phyloP scores from a whole-genome alignment of 2,888 invertebrate genomes.

The Ellobium chinense region DNA sequence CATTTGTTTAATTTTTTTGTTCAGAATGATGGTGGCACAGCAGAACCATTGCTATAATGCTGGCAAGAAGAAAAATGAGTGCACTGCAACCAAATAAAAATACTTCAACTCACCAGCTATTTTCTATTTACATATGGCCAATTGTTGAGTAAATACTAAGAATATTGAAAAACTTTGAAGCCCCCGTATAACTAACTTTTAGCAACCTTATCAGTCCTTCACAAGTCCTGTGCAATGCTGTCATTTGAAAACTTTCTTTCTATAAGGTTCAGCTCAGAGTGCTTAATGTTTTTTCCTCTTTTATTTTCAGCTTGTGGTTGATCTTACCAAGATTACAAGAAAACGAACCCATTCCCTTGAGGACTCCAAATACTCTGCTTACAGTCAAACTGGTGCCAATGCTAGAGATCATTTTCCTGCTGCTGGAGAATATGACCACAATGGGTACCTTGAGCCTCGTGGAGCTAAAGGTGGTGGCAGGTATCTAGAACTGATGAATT shows the following conservation, averaged over 20 bases:
- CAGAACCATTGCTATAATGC: no score
- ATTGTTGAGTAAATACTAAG: no score
- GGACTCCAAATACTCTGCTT: conserved; percentile 45
- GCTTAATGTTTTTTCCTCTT: not conserved
- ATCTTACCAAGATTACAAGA: conserved; percentile 49
- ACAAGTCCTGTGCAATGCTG: not conserved
- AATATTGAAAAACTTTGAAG: no score
- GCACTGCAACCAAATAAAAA: no score
- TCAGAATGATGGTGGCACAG: no score
- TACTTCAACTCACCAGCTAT: no score
- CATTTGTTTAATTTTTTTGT: no score
- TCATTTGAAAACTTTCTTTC: not conserved
- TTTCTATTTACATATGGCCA: no score
- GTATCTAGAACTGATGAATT: conserved; percentile 53
- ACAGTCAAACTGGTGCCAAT: not conserved
- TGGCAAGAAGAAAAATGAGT: no score
- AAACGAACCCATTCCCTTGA: conserved; percentile 52
- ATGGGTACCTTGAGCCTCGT: conserved; percentile 56
- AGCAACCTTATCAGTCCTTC: no score
- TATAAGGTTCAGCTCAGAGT: no score
- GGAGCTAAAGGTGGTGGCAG: conserved; percentile 39
- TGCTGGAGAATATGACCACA: conserved; percentile 50
- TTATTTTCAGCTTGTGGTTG: conserved; percentile 51
- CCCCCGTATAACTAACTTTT: no score
- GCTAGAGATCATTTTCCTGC: conserved; percentile 44